Evolutionary conservation across 1,140 invertebrate genomes (phyloP), one percentile per base, ranked within the genome.

Genomic region (Delia radicum): DNA sequence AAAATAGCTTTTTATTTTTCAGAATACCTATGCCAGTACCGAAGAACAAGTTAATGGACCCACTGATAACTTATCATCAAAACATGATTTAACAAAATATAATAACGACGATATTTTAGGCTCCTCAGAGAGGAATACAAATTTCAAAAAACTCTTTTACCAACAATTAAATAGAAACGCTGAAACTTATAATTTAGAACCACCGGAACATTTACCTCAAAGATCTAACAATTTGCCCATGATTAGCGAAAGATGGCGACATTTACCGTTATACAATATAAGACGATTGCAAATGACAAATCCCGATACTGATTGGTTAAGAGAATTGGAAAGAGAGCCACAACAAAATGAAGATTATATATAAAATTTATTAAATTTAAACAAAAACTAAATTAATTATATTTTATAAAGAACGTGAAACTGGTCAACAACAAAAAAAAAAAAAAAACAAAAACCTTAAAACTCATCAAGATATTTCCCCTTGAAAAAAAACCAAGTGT

Each of bases 241-340:
- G 76, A 77, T 76, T 76, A 28, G 81, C 77, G 18, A 83, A 15
- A 83, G 81, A 77, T 83, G 81, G 81, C 79, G 80, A 8, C 80
- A 31, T 42, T 55, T 65, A 42, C 74, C 74, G 21, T 37, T 74
- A 27, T 83, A 79, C 79, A 81, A 18, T 76, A 77, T 62, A 78
- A 80, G 3, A 24, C 83, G 31, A 3, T n/a, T 69, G 24, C 65
- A 33, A 33, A 33, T 69, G 15, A 21, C 18, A 6, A 69, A 69
- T 7, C n/a, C 48, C 18, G 65, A 69, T 12, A 69, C 33, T 37
- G 48, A 55, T 18, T 69, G 65, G 65, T 33, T 69, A 21, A 69
- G 31, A 8, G 65, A 69, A 12, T 33, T 69, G 65, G 65, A 69
- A 69, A 33, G 29, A 31, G 27, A 67, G 21, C 2, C 29, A 21